Conservation (phyloP, 2,113 vertebrate species). For the Piliocolobus tephrosceles region DNA sequence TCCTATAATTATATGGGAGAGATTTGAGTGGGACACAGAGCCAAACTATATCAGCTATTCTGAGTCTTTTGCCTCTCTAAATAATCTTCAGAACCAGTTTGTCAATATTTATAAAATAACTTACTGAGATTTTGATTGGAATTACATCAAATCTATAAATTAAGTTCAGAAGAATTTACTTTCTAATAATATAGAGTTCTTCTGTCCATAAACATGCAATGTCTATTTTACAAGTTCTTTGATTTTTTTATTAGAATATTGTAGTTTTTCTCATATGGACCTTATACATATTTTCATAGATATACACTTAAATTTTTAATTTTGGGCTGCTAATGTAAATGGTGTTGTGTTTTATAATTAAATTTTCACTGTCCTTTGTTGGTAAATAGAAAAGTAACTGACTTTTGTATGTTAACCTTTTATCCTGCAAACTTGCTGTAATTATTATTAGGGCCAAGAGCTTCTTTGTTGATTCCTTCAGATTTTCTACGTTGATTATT, state of each 20-base stretch:
- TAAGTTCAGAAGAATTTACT: background rate
- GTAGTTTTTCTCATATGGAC: background rate
- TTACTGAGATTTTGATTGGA: background rate
- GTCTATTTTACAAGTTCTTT: background rate
- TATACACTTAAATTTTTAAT: background rate
- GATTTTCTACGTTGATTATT: background rate
- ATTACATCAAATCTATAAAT: background rate
- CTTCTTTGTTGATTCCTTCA: background rate
- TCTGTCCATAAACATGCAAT: background rate
- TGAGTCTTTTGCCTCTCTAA: background rate
- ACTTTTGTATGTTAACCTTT: background rate
- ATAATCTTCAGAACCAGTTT: background rate
- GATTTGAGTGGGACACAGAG: no score
- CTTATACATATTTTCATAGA: background rate
- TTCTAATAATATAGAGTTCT: background rate
- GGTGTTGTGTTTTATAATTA: background rate
- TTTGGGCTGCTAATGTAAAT: background rate
- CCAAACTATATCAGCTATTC: no score
- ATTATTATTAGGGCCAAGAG: background rate
- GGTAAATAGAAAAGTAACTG: background rate
- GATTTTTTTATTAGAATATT: background rate
- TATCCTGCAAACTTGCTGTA: background rate
- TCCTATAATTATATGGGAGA: no score
- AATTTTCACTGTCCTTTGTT: background rate
- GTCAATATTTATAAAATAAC: background rate